phyloP scores from a whole-genome alignment of 1,140 invertebrate genomes.

The Solenopsis fugax region DNA sequence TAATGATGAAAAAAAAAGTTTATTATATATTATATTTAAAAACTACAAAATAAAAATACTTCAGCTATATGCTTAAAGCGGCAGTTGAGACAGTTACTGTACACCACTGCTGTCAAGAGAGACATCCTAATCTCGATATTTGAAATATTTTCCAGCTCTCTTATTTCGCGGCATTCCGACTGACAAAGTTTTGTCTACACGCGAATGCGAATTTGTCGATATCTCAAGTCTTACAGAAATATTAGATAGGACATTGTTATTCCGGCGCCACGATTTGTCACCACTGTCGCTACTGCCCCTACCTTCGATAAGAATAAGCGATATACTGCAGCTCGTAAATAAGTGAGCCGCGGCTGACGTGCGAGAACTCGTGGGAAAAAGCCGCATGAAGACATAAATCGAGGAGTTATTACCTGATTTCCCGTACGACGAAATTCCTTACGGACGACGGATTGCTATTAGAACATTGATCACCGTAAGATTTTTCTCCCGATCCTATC shows the following conservation, averaged over 20 bases:
- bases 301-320: constrained; percentile 40
- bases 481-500: constrained; percentile 66
- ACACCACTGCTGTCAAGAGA: not conserved
- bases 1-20: too few species aligned
- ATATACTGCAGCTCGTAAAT: constrained; percentile 42
- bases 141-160: not conserved
- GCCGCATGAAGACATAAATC: constrained; percentile 52
- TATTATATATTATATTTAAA: too few species aligned
- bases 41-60: too few species aligned
- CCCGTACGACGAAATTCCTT: constrained; percentile 43
- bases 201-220: constrained; percentile 7
- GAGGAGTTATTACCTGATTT: constrained; percentile 55
- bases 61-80: too few species aligned
- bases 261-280: constrained; percentile 15
- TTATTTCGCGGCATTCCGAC: not conserved
- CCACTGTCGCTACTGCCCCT: not conserved
- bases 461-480: constrained; percentile 72
- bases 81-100: too few species aligned
- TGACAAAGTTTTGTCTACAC: not conserved
- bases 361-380: constrained; percentile 21
- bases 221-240: constrained; percentile 1
- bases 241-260: constrained; percentile 34
- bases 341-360: constrained; percentile 35
- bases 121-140: not conserved
- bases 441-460: constrained; percentile 61